Percentiles rank a stretch among this genome's conserved stretches.
Conservation (phyloP, 1,140 invertebrate genomes). For the Ooceraea biroi region DNA sequence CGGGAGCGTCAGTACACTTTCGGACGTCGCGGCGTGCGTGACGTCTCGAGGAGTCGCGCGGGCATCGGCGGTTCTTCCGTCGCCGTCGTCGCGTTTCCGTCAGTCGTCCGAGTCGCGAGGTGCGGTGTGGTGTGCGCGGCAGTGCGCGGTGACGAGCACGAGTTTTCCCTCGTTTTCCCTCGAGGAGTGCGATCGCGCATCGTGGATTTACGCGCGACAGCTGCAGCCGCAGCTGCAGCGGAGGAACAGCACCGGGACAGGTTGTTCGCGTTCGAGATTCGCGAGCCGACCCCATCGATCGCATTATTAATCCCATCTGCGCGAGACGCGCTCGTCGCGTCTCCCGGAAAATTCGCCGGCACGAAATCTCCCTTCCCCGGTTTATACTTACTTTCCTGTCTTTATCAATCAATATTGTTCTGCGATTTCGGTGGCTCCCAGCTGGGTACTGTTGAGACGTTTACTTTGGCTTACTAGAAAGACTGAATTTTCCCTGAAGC, state of each 20-base stretch:
- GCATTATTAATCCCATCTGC: constrained; percentile 34
- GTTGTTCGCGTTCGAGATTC: constrained; percentile 65
- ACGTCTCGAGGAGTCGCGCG: neutral
- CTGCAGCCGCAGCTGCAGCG: constrained; percentile 27
- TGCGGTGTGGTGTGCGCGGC: neutral
- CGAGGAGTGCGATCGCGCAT: constrained; percentile 67
- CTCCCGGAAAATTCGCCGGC: neutral
- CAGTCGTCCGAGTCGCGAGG: neutral
- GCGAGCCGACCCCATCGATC: constrained; percentile 69
- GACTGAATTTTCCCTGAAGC: no score
- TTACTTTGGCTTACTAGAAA: no score
- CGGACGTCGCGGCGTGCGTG: constrained; percentile 77
- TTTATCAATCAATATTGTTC: no score
- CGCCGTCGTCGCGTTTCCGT: neutral
- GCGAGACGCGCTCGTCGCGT: neutral
- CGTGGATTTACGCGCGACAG: constrained; percentile 67
- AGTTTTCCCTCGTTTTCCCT: constrained; percentile 22
- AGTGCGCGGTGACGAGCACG: neutral
- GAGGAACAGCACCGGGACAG: constrained; percentile 29
- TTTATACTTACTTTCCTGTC: neutral
- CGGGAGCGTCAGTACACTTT: constrained; percentile 80
- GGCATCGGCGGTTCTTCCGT: neutral
- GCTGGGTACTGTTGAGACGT: no score
- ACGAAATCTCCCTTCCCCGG: neutral
- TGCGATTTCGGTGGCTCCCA: no score